Evolutionary conservation across 1,140 invertebrate species (phyloP), one percentile per base, ranked within the genome.

Genomic region (Macrobrachium nipponense): DNA sequence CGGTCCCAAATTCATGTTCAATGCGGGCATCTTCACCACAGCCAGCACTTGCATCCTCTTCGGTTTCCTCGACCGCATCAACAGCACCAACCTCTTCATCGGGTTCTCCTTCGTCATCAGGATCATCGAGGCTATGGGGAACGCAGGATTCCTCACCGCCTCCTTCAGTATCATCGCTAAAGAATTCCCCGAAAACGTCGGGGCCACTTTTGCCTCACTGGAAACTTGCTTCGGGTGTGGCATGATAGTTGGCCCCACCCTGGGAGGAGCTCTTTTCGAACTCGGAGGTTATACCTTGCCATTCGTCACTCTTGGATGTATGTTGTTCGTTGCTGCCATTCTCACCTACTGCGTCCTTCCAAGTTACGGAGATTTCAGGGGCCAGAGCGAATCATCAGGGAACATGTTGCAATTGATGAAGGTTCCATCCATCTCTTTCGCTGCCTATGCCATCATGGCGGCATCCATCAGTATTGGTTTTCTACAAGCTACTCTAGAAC

Each of bases 181-280:
- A 91, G 96, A 97, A 91, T 98, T 98, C 92, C 96, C 97, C 0
- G 93, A 96, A 78, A 95, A 96, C 89, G 95, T 98, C 0, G 96
- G 96, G 0, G 96, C 96, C 0, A 96, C 97, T 87, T 97, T 98
- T 92, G 97, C 95, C 2, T 94, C 94, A 0, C 91, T 98, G 84
- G 97, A 98, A 91, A 97, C 96, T 7, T 98, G 96, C 90, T 97
- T 96, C 90, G 97, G 97, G 0, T 91, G 98, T 0, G 97, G 97
- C 1, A 93, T 96, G 43, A 97, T 97, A 80, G 95, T 96, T 11
- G 97, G 96, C 1, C 96, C 96, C 0, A 96, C 96, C 0, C 92
- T 97, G 6, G 96, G 96, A 0, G 96, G 96, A 8, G 94, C 94
- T 15, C 91, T 98, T 0, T 98, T 95, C 91, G 90, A 95, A 92